phyloP scores from a whole-genome alignment of 2,888 invertebrate genomes.

The Pterobdella sp. region DNA sequence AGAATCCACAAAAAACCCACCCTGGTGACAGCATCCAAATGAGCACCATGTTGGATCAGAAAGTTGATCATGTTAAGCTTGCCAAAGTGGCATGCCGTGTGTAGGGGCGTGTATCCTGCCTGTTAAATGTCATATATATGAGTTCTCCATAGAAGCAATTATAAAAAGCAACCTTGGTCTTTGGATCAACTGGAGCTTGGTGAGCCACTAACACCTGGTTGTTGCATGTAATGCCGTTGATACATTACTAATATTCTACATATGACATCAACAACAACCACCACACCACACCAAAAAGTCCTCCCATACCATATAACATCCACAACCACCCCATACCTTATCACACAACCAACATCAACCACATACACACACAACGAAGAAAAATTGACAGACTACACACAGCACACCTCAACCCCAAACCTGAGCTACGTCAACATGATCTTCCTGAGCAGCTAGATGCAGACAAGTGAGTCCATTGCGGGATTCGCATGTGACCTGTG shows the following conservation, averaged over 20 bases:
- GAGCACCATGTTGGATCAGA: slow-evolving; percentile 77
- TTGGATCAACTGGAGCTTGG: slow-evolving; percentile 62
- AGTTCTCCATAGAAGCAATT: not conserved
- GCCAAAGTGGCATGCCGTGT: slow-evolving; percentile 96
- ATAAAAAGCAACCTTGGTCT: slow-evolving; percentile 52
- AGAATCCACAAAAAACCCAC: slow-evolving; percentile 38
- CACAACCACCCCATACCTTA: no score
- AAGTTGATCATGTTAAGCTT: slow-evolving; percentile 65
- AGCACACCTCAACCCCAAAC: no score
- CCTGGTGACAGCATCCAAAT: slow-evolving; percentile 65
- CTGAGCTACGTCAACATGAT: slow-evolving; percentile 81
- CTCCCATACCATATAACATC: no score
- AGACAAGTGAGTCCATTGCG: slow-evolving; percentile 94
- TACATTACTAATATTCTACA: no score
- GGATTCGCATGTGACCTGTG: slow-evolving; percentile 70
- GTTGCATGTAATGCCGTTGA: no score
- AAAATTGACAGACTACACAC: no score
- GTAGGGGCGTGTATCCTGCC: slow-evolving; percentile 94
- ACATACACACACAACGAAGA: no score
- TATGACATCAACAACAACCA: no score
- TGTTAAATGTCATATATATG: slow-evolving; percentile 45
- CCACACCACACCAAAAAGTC: no score
- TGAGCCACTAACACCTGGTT: slow-evolving; percentile 78
- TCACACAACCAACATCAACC: no score
- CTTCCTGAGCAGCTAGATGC: slow-evolving; percentile 87